phyloP scores from a whole-genome alignment of 2,888 invertebrate species.

The Cephus runcator region DNA sequence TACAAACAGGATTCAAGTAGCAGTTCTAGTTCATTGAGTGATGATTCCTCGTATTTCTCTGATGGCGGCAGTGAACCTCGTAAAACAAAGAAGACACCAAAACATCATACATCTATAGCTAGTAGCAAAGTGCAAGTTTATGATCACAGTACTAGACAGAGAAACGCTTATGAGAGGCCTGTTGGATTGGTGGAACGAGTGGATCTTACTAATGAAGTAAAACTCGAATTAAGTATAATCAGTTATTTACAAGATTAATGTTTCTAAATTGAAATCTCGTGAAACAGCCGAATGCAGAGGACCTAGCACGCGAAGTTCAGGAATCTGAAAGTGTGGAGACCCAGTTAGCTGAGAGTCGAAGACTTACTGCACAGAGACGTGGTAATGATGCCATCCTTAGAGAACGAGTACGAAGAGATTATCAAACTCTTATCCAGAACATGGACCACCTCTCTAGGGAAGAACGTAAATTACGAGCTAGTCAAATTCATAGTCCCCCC shows the following conservation, averaged over 20 bases:
- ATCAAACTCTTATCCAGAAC: slow-evolving; percentile 50
- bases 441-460: slow-evolving; percentile 47
- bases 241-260: background rate
- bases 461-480: slow-evolving; percentile 52
- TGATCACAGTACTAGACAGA: slow-evolving; percentile 51
- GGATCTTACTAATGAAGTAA: slow-evolving; percentile 47
- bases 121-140: slow-evolving; percentile 52
- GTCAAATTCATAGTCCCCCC: slow-evolving; percentile 33
- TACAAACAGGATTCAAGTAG: slow-evolving; percentile 47
- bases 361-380: slow-evolving; percentile 42
- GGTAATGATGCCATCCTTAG: slow-evolving; percentile 55
- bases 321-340: slow-evolving; percentile 34
- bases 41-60: slow-evolving; percentile 60
- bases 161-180: slow-evolving; percentile 47
- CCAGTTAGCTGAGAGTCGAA: slow-evolving; percentile 36
- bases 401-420: slow-evolving; percentile 56
- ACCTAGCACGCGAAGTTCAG: slow-evolving; percentile 45
- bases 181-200: slow-evolving; percentile 52
- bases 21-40: slow-evolving; percentile 48
- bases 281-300: slow-evolving; percentile 52
- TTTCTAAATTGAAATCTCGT: background rate
- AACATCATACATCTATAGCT: slow-evolving; percentile 30
- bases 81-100: slow-evolving; percentile 31
- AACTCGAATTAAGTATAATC: slow-evolving; percentile 1
- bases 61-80: slow-evolving; percentile 36